A percentile compares a stretch with the other conserved stretches of the same genome.
These are phyloP conservation scores for Tholera decimalis DNA, from an alignment of 2,888 invertebrate genomes.

Conservation along the genomic window DNA sequence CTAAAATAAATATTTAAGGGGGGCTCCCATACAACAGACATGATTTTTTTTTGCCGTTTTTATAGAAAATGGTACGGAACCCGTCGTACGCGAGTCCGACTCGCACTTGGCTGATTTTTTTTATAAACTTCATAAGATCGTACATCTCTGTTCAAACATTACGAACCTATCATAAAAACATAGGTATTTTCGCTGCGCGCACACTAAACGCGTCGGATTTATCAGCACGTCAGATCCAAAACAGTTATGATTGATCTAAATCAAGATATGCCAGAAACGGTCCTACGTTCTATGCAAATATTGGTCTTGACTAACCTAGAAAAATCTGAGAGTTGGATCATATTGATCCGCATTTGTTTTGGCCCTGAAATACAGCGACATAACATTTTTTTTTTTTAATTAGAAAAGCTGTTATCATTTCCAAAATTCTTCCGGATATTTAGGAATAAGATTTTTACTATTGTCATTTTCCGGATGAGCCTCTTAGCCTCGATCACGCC, in stretches of 20 bases:
- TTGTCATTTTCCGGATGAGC: too few species aligned
- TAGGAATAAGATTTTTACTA: too few species aligned
- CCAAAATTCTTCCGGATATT: too few species aligned
- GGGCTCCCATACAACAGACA: too few species aligned
- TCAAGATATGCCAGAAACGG: constrained; percentile 49
- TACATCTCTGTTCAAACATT: background rate
- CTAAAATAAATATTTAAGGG: too few species aligned
- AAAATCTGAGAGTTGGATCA: constrained; percentile 16
- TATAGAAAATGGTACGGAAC: too few species aligned
- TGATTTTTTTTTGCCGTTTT: too few species aligned
- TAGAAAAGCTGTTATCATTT: too few species aligned
- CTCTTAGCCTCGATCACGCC: too few species aligned
- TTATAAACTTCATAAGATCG: background rate
- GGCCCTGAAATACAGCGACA: background rate
- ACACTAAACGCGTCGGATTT: constrained; percentile 23
- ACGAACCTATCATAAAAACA: background rate
- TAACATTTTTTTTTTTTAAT: too few species aligned
- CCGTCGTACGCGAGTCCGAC: too few species aligned
- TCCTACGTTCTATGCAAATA: constrained; percentile 49
- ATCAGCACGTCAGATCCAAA: constrained; percentile 55
- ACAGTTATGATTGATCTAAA: constrained; percentile 56
- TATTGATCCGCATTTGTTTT: constrained; percentile 28
- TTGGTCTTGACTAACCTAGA: constrained; percentile 30
- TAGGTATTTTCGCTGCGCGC: constrained; percentile 14
- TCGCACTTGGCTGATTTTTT: too few species aligned